Conservation (phyloP, 64 coral and sea anemone genomes). For the Trachythela sp. region DNA sequence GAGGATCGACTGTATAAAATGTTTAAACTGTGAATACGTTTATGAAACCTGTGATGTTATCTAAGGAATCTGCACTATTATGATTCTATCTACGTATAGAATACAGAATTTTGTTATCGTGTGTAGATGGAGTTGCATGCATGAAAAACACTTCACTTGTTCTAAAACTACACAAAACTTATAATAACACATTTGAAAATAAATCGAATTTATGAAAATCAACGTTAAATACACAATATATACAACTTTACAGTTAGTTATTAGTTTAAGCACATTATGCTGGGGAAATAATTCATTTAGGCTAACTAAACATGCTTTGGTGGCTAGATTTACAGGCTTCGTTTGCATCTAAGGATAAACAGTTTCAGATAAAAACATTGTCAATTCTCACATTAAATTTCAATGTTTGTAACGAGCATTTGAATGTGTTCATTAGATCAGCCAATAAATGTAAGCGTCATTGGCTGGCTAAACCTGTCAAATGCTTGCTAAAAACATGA, state of each 20-base stretch:
- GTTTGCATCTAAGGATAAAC: no score
- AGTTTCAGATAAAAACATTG: no score
- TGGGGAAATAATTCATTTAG: neutral
- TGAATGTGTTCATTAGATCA: no score
- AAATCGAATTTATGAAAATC: neutral
- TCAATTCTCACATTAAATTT: neutral
- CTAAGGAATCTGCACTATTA: no score
- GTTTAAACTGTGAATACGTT: no score
- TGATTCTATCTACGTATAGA: no score
- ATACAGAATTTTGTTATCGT: neutral
- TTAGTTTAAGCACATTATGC: neutral
- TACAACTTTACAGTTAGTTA: slow-evolving; percentile 13
- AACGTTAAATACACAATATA: neutral
- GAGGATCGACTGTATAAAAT: no score
- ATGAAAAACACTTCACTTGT: neutral
- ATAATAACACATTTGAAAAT: neutral
- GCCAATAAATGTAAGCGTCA: no score
- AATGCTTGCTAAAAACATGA: no score
- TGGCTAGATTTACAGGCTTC: neutral
- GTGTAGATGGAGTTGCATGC: no score
- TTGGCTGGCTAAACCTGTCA: neutral
- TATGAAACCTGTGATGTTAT: no score
- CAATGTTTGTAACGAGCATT: neutral
- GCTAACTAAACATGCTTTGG: neutral
- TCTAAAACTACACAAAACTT: neutral